phyloP scores from a whole-genome alignment of 2,888 invertebrate species.

The Nowickia ferox region DNA sequence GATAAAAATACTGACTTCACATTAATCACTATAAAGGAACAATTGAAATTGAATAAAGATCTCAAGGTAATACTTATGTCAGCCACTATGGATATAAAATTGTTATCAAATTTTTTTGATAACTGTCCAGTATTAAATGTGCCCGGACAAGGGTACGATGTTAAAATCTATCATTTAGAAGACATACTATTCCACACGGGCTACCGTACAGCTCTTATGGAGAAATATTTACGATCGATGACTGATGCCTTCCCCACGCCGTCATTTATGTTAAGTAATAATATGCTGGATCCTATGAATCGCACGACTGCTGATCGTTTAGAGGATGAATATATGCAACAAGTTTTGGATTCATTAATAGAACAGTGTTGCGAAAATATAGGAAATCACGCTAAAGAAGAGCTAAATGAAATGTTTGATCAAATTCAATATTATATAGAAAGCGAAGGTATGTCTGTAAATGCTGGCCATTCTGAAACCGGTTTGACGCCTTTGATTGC shows the following conservation, averaged over 20 bases:
- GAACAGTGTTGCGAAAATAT: constrained; percentile 72
- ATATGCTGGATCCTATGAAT: constrained; percentile 40
- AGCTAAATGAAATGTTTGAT: constrained; percentile 87
- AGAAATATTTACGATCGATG: constrained; percentile 75
- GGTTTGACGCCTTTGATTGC: constrained; percentile 89
- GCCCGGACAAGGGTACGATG: constrained; percentile 90
- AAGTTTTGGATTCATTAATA: constrained; percentile 83
- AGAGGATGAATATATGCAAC: constrained; percentile 83
- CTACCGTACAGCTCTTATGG: constrained; percentile 78
- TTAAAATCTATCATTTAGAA: constrained; percentile 91
- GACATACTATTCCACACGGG: constrained; percentile 87
- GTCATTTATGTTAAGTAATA: constrained; percentile 49
- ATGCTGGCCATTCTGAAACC: constrained; percentile 87
- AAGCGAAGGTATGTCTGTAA: constrained; percentile 90
- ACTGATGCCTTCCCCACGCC: constrained; percentile 58
- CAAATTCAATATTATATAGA: constrained; percentile 91
- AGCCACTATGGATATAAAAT: constrained; percentile 93
- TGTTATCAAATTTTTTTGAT: constrained; percentile 93
- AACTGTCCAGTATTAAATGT: constrained; percentile 90
- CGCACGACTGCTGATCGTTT: constrained; percentile 62
- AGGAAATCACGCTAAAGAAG: constrained; percentile 75
- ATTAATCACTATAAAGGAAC: constrained; percentile 91
- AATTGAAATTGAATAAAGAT: constrained; percentile 87
- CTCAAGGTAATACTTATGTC: constrained; percentile 96
- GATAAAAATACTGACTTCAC: constrained; percentile 97